A percentile compares a stretch with the other conserved stretches of the same genome.
These are phyloP conservation scores for Parnassius smintheus DNA, from an alignment of 2,888 invertebrate species.

Conservation along the genomic window DNA sequence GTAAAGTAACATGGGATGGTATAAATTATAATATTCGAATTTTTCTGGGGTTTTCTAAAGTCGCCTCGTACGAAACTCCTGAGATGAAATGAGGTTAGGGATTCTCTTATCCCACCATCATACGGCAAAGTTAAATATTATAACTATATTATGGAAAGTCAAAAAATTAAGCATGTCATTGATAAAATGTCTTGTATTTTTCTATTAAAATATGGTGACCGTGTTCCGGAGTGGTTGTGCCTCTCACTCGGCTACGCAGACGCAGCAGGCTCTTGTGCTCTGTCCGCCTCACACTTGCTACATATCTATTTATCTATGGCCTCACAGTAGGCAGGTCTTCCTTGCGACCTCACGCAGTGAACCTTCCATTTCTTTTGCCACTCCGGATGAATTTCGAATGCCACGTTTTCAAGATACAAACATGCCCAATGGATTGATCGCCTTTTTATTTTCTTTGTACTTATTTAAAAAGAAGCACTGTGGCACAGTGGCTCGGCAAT, in stretches of 20 bases:
- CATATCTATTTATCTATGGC: constrained; percentile 6
- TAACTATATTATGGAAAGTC: too few relatives aligned
- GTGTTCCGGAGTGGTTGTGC: constrained; percentile 39
- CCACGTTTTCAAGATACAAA: constrained; percentile 32
- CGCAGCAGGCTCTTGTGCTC: constrained; percentile 24
- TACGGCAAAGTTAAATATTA: too few relatives aligned
- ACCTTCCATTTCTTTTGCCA: constrained; percentile 37
- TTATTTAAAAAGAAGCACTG: too few relatives aligned
- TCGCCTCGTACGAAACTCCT: too few relatives aligned
- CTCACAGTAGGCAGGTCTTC: constrained; percentile 38
- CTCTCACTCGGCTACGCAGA: constrained; percentile 55
- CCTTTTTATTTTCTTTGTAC: neutral
- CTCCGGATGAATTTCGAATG: constrained; percentile 49
- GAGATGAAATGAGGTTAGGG: too few relatives aligned
- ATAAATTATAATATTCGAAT: too few relatives aligned
- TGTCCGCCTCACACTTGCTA: constrained; percentile 28
- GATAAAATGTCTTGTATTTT: constrained; percentile 5
- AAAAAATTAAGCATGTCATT: too few relatives aligned
- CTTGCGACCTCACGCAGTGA: constrained; percentile 54
- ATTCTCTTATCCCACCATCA: too few relatives aligned
- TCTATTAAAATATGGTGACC: constrained; percentile 17
- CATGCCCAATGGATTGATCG: constrained; percentile 3
- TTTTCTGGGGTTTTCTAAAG: too few relatives aligned
- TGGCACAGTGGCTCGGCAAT: too few relatives aligned
- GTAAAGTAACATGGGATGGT: too few relatives aligned